These are phyloP conservation scores for Maniola jurtina DNA, from an alignment of 1,140 invertebrate genomes.

Conservation along the genomic window DNA sequence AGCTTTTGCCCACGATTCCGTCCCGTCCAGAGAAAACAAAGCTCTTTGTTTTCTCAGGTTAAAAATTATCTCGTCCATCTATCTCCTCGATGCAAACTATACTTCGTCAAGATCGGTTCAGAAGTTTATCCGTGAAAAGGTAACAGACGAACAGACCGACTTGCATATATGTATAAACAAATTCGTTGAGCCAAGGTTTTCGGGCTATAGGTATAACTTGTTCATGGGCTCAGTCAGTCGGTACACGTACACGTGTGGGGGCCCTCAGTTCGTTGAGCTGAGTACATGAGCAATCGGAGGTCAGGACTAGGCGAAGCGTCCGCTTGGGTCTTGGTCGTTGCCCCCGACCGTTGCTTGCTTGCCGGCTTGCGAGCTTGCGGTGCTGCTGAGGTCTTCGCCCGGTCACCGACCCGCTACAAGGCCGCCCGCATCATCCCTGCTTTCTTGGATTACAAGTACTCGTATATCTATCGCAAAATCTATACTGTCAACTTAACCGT, in stretches of 20 bases:
- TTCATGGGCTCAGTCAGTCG: constrained; percentile 4
- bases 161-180: no score
- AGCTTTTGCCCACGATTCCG: no score
- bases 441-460: constrained; percentile 40
- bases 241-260: constrained; percentile 18
- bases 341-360: constrained; percentile 73
- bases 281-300: constrained; percentile 49
- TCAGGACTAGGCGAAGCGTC: constrained; percentile 57
- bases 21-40: no score
- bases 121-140: no score
- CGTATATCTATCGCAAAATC: constrained; percentile 22
- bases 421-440: constrained; percentile 72
- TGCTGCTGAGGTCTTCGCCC: constrained; percentile 75
- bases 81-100: no score
- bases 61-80: no score
- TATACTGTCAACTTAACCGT: not conserved
- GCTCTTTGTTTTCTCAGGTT: no score
- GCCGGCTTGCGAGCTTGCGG: constrained; percentile 67
- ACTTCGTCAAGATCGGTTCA: no score
- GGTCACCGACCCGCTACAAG: constrained; percentile 73
- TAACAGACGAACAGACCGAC: no score
- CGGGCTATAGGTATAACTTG: not conserved
- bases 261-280: constrained; percentile 38
- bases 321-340: constrained; percentile 66
- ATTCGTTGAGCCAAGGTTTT: not conserved